Evolutionary conservation across 2,888 invertebrate genomes (phyloP).

Genomic region (Spisula subtruncata): DNA sequence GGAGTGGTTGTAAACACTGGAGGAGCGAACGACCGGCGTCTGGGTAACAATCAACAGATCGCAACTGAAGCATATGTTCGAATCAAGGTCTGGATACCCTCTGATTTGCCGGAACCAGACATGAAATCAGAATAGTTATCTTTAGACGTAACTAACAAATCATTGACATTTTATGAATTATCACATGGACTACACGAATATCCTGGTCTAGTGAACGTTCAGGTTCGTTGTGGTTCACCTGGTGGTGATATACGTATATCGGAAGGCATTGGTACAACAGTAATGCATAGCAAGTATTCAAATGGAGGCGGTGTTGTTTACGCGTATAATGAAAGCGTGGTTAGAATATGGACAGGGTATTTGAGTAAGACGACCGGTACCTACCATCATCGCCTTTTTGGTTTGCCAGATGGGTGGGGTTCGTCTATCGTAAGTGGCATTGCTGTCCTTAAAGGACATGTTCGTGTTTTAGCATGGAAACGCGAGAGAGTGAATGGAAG

Average conservation of each 20-base stretch:
- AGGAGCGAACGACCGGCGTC: background rate
- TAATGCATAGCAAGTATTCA: background rate
- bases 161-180: conserved; percentile 37
- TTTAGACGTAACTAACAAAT: conserved; percentile 36
- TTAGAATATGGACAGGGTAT: conserved; percentile 56
- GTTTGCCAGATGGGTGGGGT: conserved; percentile 46
- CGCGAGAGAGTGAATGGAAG: background rate
- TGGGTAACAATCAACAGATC: conserved; percentile 51
- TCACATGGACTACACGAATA: conserved; percentile 41
- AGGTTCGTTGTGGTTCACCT: conserved; percentile 19
- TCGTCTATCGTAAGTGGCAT: background rate
- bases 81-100: conserved; percentile 45
- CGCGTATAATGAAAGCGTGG: conserved; percentile 35
- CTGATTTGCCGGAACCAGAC: conserved; percentile 44
- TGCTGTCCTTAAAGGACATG: background rate
- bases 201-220: conserved; percentile 49
- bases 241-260: conserved; percentile 26
- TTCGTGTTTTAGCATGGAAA: conserved; percentile 41
- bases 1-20: conserved; percentile 56
- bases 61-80: conserved; percentile 30
- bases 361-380: background rate
- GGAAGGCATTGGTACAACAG: conserved; percentile 47
- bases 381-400: conserved; percentile 25
- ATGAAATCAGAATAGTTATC: conserved; percentile 45
- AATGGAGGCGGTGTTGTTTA: conserved; percentile 51